Percentiles rank a stretch among this genome's conserved stretches.
Conservation (phyloP, 1,140 invertebrate species). For the Apis cerana region DNA sequence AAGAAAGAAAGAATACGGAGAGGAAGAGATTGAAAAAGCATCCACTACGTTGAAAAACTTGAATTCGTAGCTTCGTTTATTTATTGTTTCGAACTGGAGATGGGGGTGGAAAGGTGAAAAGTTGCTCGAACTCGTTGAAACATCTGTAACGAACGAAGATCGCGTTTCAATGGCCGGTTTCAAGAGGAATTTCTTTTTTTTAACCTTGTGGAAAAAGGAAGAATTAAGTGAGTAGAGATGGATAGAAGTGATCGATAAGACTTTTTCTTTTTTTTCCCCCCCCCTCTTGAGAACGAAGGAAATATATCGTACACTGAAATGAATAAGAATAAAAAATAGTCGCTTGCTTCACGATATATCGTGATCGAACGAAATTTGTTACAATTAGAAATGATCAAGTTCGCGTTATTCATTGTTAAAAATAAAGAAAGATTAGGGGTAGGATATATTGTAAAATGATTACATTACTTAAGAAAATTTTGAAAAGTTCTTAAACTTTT, state of each 20-base stretch:
- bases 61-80: slow-evolving; percentile 5
- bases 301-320: neutral
- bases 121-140: slow-evolving; percentile 13
- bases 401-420: too few relatives aligned
- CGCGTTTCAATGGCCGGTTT: slow-evolving; percentile 20
- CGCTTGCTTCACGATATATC: neutral
- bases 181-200: neutral
- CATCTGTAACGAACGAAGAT: slow-evolving; percentile 29
- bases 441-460: too few relatives aligned
- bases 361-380: neutral
- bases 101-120: neutral
- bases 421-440: too few relatives aligned
- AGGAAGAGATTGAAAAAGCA: neutral
- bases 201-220: neutral
- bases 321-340: neutral
- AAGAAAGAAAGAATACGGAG: neutral
- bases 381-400: neutral
- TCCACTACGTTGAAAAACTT: neutral
- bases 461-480: too few relatives aligned
- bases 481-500: too few relatives aligned
- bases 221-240: neutral
- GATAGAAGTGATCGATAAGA: slow-evolving; percentile 4
- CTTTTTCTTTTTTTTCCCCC: neutral
- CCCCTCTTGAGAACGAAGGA: neutral
- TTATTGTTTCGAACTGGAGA: slow-evolving; percentile 32